phyloP scores from a whole-genome alignment of 2,797 vertebrate genomes.

The Cyclura pinguis region DNA sequence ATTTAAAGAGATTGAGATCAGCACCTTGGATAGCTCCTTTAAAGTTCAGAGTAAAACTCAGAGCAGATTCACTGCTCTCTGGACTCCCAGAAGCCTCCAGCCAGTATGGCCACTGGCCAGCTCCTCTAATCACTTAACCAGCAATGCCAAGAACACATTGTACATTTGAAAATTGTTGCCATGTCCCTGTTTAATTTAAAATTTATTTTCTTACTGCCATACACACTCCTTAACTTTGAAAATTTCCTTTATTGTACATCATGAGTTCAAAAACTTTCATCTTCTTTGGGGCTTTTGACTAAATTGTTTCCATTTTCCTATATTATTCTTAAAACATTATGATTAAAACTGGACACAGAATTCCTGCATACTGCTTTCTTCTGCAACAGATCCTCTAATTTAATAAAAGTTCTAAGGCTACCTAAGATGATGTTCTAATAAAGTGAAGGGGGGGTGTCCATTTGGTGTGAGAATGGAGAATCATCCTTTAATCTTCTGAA shows the following conservation, averaged over 20 bases:
- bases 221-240: neutral
- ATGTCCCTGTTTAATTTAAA: neutral
- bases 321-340: neutral
- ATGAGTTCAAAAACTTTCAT: neutral
- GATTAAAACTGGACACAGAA: constrained; percentile 9
- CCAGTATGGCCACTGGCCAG: too few species aligned
- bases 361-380: neutral
- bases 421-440: constrained; percentile 25
- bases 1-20: too few species aligned
- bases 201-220: neutral
- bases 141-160: too few species aligned
- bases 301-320: neutral
- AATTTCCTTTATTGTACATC: neutral
- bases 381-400: neutral
- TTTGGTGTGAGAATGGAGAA: constrained; percentile 32
- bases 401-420: constrained; percentile 23
- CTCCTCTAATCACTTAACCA: too few species aligned
- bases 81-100: too few species aligned
- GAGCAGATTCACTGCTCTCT: too few species aligned
- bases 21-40: too few species aligned
- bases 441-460: neutral
- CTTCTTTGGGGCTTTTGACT: neutral
- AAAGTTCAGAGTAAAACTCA: too few species aligned
- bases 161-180: neutral
- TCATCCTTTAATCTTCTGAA: constrained; percentile 23